Evolutionary conservation across 2,888 invertebrate genomes (phyloP).

Genomic region (Hipparchia semele): DNA sequence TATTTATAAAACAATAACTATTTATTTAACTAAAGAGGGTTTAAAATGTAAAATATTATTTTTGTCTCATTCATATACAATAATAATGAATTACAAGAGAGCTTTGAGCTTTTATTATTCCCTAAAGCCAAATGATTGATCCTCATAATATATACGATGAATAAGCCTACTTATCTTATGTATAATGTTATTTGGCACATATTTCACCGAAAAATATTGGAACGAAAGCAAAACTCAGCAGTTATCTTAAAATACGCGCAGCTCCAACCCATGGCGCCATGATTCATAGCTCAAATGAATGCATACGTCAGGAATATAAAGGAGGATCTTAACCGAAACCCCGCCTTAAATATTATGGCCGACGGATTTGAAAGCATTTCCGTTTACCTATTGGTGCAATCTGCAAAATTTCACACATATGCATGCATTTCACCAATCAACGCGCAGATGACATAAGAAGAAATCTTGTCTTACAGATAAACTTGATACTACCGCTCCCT

Average conservation of each 20-base stretch:
- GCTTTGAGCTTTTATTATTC: conserved; percentile 7
- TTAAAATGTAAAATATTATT: not conserved
- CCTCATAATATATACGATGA: conserved; percentile 34
- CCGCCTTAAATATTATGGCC: conserved; percentile 80
- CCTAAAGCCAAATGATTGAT: not conserved
- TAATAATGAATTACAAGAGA: not conserved
- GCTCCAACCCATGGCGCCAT: conserved; percentile 73
- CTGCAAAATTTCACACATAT: conserved; percentile 60
- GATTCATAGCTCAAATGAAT: conserved; percentile 78
- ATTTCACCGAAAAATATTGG: conserved; percentile 55
- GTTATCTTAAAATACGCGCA: conserved; percentile 68
- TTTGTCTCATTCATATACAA: not conserved
- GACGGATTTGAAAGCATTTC: conserved; percentile 60
- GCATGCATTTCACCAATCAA: conserved; percentile 71
- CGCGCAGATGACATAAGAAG: conserved; percentile 59
- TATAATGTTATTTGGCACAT: conserved; percentile 50
- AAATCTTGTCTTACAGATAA: conserved; percentile 62
- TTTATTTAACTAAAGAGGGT: not conserved
- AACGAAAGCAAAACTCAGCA: conserved; percentile 63
- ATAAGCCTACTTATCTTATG: conserved; percentile 45
- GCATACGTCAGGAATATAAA: conserved; percentile 80
- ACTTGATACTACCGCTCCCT: conserved; percentile 61
- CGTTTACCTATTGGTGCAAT: conserved; percentile 65
- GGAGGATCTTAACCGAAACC: conserved; percentile 70
- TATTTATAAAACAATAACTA: too few species aligned